Percentiles rank a stretch among this genome's conserved stretches.
Evolutionary conservation across 2,888 invertebrate genomes (phyloP).

Genomic region (Oxystoma pomonae): DNA sequence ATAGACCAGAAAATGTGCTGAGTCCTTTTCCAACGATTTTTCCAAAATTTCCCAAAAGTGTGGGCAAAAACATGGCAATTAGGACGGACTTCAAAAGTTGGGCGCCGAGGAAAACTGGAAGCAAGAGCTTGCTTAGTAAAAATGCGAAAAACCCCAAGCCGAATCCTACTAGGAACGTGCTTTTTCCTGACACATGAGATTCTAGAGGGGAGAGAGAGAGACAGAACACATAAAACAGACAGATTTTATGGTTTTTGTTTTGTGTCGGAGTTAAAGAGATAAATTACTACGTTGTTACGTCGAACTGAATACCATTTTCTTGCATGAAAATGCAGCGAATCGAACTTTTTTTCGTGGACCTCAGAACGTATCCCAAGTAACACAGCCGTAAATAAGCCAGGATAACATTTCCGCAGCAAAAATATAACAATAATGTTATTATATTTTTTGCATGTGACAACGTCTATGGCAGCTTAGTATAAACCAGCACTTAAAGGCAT

Average conservation of each 20-base stretch:
- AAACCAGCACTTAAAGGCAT: too few species aligned
- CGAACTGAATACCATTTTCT: too few species aligned
- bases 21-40: constrained; percentile 79
- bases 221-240: not conserved
- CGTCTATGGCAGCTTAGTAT: too few species aligned
- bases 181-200: constrained; percentile 47
- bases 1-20: constrained; percentile 57
- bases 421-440: too few species aligned
- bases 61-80: constrained; percentile 80
- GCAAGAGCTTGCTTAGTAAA: constrained; percentile 77
- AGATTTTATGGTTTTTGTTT: not conserved
- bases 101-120: constrained; percentile 76
- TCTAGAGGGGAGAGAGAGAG: constrained; percentile 15
- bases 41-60: constrained; percentile 76
- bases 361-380: too few species aligned
- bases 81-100: constrained; percentile 80
- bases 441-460: too few species aligned
- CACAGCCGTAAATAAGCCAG: too few species aligned
- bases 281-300: too few species aligned
- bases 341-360: too few species aligned
- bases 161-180: constrained; percentile 61
- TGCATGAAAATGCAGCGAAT: too few species aligned
- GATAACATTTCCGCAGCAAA: too few species aligned
- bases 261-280: too few species aligned
- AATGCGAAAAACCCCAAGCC: constrained; percentile 67